Percentiles rank a stretch among this genome's conserved stretches.
Evolutionary conservation across 2,797 vertebrate genomes (phyloP).

Genomic region (Schizopygopsis pylzovi): DNA sequence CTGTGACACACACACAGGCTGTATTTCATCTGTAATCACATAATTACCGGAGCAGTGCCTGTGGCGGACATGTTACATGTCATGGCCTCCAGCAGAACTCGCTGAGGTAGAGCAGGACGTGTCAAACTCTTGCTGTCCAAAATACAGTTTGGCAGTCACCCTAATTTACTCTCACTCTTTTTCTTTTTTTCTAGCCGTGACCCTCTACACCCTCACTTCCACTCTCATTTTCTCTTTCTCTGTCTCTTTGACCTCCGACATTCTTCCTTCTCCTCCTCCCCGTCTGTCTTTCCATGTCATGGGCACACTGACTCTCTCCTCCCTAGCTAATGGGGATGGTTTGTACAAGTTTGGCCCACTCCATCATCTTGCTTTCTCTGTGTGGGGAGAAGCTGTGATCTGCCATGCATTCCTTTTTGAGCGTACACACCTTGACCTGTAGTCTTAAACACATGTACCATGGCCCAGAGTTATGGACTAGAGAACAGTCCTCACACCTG

Average conservation of each 20-base stretch:
- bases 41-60: conserved; percentile 54
- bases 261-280: conserved; percentile 3
- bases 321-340: conserved; percentile 68
- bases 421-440: conserved; percentile 37
- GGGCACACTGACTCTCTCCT: conserved; percentile 53
- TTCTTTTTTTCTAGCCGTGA: not conserved
- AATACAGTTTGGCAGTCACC: conserved; percentile 32
- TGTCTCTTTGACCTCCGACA: conserved; percentile 1
- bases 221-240: conserved; percentile 20
- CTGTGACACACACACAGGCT: conserved; percentile 37
- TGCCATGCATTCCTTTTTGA: conserved; percentile 22
- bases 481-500: conserved; percentile 72
- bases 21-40: conserved; percentile 67
- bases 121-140: conserved; percentile 41
- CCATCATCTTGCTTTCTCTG: conserved; percentile 60
- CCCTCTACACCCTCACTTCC: conserved; percentile 35
- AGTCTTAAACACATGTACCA: conserved; percentile 8
- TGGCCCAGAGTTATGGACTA: conserved; percentile 46
- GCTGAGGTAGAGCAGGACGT: conserved; percentile 63
- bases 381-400: conserved; percentile 6
- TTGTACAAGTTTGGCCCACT: conserved; percentile 69
- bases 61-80: conserved; percentile 64
- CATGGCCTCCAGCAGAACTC: conserved; percentile 63
- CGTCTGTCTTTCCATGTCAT: conserved; percentile 13
- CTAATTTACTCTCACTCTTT: conserved; percentile 10